phyloP scores from a whole-genome alignment of 2,113 vertebrate species.

The Dolichallabes microphthalmus region DNA sequence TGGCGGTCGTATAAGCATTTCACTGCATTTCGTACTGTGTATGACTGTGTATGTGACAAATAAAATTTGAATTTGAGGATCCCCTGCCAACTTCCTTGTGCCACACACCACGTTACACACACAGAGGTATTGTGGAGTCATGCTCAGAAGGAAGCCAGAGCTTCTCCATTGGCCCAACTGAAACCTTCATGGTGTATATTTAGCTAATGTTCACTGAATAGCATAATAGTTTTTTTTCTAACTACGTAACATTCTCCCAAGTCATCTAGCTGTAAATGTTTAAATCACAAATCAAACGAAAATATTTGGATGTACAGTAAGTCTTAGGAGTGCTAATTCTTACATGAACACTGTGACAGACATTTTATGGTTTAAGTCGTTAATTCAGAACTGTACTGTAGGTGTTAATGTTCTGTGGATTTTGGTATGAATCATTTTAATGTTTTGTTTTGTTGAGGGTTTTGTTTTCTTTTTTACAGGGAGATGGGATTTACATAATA shows the following conservation, averaged over 20 bases:
- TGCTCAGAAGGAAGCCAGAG: too few relatives aligned
- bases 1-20: too few relatives aligned
- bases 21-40: too few relatives aligned
- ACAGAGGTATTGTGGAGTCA: too few relatives aligned
- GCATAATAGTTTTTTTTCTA: neutral
- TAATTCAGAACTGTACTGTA: neutral
- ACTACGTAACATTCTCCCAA: neutral
- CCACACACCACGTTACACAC: too few relatives aligned
- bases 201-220: neutral
- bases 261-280: neutral
- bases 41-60: too few relatives aligned
- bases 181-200: too few relatives aligned
- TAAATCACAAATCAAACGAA: neutral
- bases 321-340: neutral
- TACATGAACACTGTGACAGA: neutral
- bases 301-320: neutral
- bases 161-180: too few relatives aligned
- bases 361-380: neutral
- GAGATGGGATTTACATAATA: neutral
- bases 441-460: neutral
- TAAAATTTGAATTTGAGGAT: too few relatives aligned
- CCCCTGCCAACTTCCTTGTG: too few relatives aligned
- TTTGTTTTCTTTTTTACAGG: neutral
- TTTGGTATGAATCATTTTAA: constrained; percentile 4
- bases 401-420: neutral